These are phyloP conservation scores for Drosophila yooni DNA, from an alignment of 2,888 invertebrate species.

Conservation along the genomic window DNA sequence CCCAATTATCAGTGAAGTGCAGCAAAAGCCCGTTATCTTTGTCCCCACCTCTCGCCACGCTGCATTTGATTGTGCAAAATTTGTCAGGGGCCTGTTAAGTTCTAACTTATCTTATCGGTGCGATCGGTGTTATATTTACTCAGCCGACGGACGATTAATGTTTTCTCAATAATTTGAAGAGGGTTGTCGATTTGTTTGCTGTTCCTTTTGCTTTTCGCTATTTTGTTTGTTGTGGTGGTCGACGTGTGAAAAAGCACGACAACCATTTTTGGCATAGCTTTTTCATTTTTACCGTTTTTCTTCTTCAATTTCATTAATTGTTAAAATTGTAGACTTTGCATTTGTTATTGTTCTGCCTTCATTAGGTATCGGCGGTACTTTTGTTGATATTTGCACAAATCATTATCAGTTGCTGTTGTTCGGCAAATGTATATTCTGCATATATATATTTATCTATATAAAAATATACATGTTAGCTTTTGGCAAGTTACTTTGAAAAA, in stretches of 20 bases:
- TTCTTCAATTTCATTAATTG: slow-evolving; percentile 14
- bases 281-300: not conserved
- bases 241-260: slow-evolving; percentile 68
- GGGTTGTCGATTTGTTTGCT: slow-evolving; percentile 10
- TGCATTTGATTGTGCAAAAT: slow-evolving; percentile 31
- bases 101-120: slow-evolving; percentile 66
- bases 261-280: slow-evolving; percentile 13
- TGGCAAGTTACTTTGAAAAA: slow-evolving; percentile 58
- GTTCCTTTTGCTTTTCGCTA: slow-evolving; percentile 19
- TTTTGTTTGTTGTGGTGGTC: slow-evolving; percentile 58
- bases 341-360: slow-evolving; percentile 38
- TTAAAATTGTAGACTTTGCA: slow-evolving; percentile 42
- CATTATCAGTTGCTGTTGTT: slow-evolving; percentile 37
- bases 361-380: slow-evolving; percentile 23
- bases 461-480: slow-evolving; percentile 7
- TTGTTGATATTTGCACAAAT: slow-evolving; percentile 55
- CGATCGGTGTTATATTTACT: slow-evolving; percentile 32
- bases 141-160: slow-evolving; percentile 44
- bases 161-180: slow-evolving; percentile 34
- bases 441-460: not conserved
- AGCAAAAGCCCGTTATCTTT: not conserved
- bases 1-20: not conserved
- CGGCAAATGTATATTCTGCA: not conserved
- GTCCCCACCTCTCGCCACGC: not conserved
- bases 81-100: slow-evolving; percentile 1